Percentiles rank a stretch among this genome's conserved stretches.
These are phyloP conservation scores for Felis catus DNA, from an alignment of 2,113 vertebrate species.

Conservation along the genomic window DNA sequence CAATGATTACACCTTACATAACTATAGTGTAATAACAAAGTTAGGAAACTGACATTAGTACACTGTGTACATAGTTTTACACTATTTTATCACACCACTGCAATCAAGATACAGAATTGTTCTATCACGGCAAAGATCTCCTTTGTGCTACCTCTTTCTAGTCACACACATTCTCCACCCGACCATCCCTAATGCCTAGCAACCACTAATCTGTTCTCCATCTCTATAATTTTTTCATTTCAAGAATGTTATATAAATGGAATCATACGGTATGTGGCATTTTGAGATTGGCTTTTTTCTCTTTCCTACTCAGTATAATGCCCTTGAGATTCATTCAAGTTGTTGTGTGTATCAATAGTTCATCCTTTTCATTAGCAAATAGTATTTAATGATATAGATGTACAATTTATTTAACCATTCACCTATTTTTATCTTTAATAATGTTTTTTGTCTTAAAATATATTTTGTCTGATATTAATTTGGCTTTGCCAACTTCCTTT, in stretches of 20 bases:
- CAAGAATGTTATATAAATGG: not conserved
- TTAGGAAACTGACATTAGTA: not conserved
- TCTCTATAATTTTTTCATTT: not conserved
- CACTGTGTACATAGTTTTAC: not conserved
- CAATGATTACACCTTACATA: not conserved
- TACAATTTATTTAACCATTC: not conserved
- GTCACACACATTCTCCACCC: not conserved
- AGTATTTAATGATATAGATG: not conserved
- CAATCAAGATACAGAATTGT: not conserved
- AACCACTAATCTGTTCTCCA: not conserved
- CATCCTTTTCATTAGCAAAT: not conserved
- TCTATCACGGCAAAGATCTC: not conserved
- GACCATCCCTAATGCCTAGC: not conserved
- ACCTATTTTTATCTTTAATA: not conserved
- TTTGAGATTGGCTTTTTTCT: not conserved
- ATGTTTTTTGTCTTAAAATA: slow-evolving; percentile 15
- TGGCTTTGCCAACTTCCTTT: not conserved
- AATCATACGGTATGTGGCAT: not conserved
- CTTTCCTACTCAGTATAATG: not conserved
- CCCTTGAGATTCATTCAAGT: not conserved
- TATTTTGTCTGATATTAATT: slow-evolving; percentile 21
- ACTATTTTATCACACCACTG: not conserved
- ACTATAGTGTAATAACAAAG: not conserved
- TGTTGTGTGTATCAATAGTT: not conserved
- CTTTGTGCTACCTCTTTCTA: not conserved